Percentiles rank a stretch among this genome's conserved stretches.
These are phyloP conservation scores for Brienomyrus brachyistius DNA, from an alignment of 2,113 vertebrate species.

Conservation along the genomic window DNA sequence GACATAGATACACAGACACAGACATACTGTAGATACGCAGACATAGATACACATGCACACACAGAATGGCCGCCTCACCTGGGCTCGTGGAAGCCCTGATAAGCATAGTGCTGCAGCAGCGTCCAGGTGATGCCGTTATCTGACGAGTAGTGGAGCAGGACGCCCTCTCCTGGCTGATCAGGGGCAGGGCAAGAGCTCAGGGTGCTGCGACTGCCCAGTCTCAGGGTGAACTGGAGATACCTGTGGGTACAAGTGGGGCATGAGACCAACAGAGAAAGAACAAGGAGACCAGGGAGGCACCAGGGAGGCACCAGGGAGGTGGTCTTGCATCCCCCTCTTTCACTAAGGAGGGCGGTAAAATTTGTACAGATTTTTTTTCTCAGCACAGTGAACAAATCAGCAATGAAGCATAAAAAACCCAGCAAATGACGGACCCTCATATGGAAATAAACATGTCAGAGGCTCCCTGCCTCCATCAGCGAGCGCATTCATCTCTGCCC, in stretches of 20 bases:
- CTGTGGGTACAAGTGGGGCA: conserved; percentile 48
- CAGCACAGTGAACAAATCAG: not conserved
- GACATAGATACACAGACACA: no score
- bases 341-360: not conserved
- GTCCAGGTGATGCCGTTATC: conserved; percentile 97
- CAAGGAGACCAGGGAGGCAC: not conserved
- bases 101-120: conserved; percentile 86
- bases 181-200: conserved; percentile 91
- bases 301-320: not conserved
- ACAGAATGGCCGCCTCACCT: not conserved
- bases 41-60: not conserved
- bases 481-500: not conserved
- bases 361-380: not conserved
- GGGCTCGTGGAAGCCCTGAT: conserved; percentile 84
- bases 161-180: conserved; percentile 87
- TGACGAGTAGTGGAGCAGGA: conserved; percentile 88
- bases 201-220: conserved; percentile 87
- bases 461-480: not conserved
- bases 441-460: not conserved
- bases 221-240: conserved; percentile 91
- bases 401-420: not conserved
- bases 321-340: not conserved
- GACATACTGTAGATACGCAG: no score
- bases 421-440: not conserved
- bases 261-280: not conserved